These are phyloP conservation scores for Stegodyphus mimosarum DNA, from an alignment of 1,140 invertebrate genomes.

Conservation along the genomic window DNA sequence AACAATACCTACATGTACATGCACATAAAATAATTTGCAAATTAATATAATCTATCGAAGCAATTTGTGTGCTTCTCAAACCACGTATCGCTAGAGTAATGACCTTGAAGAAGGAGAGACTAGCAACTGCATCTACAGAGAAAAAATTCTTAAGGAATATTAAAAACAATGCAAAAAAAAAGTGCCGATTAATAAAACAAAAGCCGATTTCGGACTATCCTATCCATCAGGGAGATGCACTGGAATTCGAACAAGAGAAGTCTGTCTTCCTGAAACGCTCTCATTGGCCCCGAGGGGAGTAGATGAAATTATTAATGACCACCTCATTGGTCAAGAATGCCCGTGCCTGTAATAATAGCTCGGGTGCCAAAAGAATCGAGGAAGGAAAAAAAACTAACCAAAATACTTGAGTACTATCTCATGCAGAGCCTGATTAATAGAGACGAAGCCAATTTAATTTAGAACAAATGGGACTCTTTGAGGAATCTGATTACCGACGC, in stretches of 20 bases:
- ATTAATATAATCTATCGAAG: too few species aligned
- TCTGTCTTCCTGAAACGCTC: constrained; percentile 45
- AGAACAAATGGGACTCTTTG: too few species aligned
- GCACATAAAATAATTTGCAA: too few species aligned
- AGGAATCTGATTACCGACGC: too few species aligned
- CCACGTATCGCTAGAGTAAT: too few species aligned
- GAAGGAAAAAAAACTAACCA: constrained; percentile 12
- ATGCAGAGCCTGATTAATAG: constrained; percentile 49
- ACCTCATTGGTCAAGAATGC: constrained; percentile 54
- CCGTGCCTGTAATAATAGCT: constrained; percentile 45
- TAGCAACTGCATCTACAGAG: too few species aligned
- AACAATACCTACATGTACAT: too few species aligned
- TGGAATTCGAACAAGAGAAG: constrained; percentile 39
- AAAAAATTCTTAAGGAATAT: too few species aligned
- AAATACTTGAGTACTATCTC: constrained; percentile 20
- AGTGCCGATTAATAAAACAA: constrained; percentile 54
- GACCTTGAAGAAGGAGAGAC: too few species aligned
- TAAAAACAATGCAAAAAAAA: constrained; percentile 5
- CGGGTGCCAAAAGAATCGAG: constrained; percentile 33
- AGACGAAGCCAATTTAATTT: constrained; percentile 47
- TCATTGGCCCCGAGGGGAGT: constrained; percentile 15
- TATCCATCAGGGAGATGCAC: constrained; percentile 26
- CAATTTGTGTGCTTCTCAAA: too few species aligned
- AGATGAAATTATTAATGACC: constrained; percentile 57
- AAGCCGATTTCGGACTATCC: background rate